Conservation (phyloP, 2,888 invertebrate genomes). For the Phaedon cochleariae region DNA sequence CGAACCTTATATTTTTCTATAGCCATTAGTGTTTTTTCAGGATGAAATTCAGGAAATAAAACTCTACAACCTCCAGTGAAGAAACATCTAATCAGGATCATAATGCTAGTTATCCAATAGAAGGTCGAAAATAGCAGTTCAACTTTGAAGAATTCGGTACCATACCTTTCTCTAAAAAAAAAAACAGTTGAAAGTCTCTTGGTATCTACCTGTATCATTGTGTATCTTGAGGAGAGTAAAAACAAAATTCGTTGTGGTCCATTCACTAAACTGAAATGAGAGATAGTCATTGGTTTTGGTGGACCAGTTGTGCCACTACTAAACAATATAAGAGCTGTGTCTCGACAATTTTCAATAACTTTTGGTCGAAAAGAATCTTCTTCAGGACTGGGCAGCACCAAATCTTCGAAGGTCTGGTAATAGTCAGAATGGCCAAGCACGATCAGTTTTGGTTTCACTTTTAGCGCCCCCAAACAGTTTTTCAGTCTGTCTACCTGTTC, state of each 20-base stretch:
- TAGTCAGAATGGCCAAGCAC: constrained; percentile 42
- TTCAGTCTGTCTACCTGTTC: constrained; percentile 37
- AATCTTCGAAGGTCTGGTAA: constrained; percentile 33
- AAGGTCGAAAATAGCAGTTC: constrained; percentile 35
- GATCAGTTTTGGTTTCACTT: constrained; percentile 39
- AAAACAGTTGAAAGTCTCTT: background rate
- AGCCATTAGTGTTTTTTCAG: constrained; percentile 36
- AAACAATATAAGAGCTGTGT: constrained; percentile 51
- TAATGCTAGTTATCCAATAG: constrained; percentile 51
- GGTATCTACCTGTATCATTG: background rate
- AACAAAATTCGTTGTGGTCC: no score
- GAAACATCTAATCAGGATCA: constrained; percentile 39
- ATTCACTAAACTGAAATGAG: constrained; percentile 34
- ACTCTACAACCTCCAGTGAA: constrained; percentile 44
- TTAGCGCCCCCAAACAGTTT: constrained; percentile 31
- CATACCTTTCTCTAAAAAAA: background rate
- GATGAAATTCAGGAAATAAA: constrained; percentile 38
- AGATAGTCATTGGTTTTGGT: constrained; percentile 51
- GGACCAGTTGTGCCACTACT: constrained; percentile 55
- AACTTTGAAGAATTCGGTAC: background rate
- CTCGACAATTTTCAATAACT: constrained; percentile 29
- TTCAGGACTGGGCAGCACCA: background rate
- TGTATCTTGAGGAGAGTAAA: background rate
- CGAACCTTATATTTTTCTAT: constrained; percentile 47
- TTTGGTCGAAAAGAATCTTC: constrained; percentile 44